Evolutionary conservation across 2,113 vertebrate species (phyloP).

Genomic region (Channa argus): DNA sequence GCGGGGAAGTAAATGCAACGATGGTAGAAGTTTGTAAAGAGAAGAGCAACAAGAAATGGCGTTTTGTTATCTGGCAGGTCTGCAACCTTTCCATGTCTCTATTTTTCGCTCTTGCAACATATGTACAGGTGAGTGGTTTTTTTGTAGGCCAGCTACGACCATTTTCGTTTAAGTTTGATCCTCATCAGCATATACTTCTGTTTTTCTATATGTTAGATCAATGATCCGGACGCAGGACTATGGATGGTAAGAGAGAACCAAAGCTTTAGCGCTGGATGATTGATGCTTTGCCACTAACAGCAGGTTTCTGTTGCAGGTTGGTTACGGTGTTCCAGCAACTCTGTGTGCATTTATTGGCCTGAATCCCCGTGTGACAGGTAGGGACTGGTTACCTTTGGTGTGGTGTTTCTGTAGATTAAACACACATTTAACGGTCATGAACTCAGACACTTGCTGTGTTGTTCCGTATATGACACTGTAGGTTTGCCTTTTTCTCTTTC

Average conservation of each 20-base stretch:
- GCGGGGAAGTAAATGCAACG: conserved; percentile 27
- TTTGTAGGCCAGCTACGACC: too few relatives aligned
- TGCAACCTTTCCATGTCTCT: conserved; percentile 80
- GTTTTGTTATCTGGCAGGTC: conserved; percentile 45
- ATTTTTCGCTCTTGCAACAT: conserved; percentile 82
- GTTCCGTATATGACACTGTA: neutral
- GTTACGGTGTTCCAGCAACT: conserved; percentile 87
- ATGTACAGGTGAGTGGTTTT: conserved; percentile 77
- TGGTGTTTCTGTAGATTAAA: neutral
- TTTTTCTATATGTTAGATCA: conserved; percentile 68
- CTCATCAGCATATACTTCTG: neutral
- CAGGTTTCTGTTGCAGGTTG: conserved; percentile 78
- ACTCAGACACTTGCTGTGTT: neutral
- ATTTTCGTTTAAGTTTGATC: neutral
- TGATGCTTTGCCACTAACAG: neutral
- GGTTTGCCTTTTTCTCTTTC: neutral
- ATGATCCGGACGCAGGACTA: conserved; percentile 81
- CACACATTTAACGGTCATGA: neutral
- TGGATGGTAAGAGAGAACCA: conserved; percentile 78
- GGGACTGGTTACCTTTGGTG: too few relatives aligned
- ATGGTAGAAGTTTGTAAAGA: conserved; percentile 56
- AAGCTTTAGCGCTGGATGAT: neutral
- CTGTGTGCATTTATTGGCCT: conserved; percentile 85
- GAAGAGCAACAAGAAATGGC: conserved; percentile 7
- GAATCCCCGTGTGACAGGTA: conserved; percentile 89